Evolutionary conservation across 2,113 vertebrate species (phyloP), one percentile per base, ranked within the genome.

Genomic region (Dipodomys ordii): DNA sequence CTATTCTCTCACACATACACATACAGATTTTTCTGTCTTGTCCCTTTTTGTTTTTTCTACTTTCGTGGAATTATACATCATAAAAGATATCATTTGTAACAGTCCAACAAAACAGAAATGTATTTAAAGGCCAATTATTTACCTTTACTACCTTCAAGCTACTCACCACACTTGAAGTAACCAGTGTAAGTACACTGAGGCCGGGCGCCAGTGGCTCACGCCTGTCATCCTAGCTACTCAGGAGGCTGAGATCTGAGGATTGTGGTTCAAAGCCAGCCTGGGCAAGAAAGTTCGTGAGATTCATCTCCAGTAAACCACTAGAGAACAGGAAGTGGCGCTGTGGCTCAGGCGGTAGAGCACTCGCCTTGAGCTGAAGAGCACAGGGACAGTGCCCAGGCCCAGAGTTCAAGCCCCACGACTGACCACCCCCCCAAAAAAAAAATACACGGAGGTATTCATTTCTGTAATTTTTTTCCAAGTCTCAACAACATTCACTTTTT

Each of bases 51-150:
- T 35, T 83, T 92, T 77, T 44, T 87, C 39, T 62, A 82, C 25
- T 19, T 77, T 79, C 35, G 15, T 67, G 7, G 32, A 94, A 95
- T 72, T 49, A 64, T 30, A 90, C 25, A 77, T 92, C 32, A 28
- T 80, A 79, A 93, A 39, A 90, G 32, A 6, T 88, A 44, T 35
- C 71, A 39, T 72, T 79, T 89, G 13, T 32, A 77, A 84, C 82
- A 89, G 92, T 77, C 88, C 27, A 87, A 94, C 39, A 88, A 78
- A 89, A 83, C 9, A 91, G 44, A 91, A 83, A 62, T 78, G 6
- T 71, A n/a, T 68, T 72, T 60, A 85, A 93, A 91, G 82, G 30
- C 7, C 30, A 44, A n/a, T 84, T 11, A 74, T n/a, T 79, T 67
- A 49, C 57, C 28, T 94, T 4, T 68, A 81, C 44, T 83, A n/a